Conservation (phyloP, 2,888 invertebrate species). For the Rhabditoides inermis region DNA sequence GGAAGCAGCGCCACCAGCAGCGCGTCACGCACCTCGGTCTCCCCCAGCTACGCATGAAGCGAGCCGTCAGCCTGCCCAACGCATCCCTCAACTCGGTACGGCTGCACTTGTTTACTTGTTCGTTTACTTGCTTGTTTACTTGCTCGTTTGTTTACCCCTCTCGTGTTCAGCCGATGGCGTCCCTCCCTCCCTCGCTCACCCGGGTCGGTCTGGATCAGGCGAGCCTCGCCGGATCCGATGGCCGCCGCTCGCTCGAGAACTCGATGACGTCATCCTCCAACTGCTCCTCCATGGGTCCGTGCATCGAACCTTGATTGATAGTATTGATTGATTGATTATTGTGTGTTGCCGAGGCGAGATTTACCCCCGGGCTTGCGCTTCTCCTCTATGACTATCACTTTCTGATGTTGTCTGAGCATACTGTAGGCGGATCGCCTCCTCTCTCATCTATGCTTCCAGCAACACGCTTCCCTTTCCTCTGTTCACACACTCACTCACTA, state of each 20-base stretch:
- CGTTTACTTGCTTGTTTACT: not conserved
- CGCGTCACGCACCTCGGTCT: constrained; percentile 29
- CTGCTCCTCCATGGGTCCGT: constrained; percentile 30
- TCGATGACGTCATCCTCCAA: constrained; percentile 24
- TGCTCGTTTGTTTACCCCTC: not conserved
- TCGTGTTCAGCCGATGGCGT: constrained; percentile 4
- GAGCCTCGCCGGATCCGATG: not conserved
- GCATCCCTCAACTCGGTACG: constrained; percentile 29
- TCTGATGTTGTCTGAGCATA: no score
- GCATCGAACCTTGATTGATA: not conserved
- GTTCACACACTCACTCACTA: no score
- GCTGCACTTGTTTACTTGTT: not conserved
- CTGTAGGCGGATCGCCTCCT: no score
- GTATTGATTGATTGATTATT: not conserved
- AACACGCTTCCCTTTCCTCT: no score
- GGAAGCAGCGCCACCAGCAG: constrained; percentile 33
- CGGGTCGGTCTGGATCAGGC: constrained; percentile 4
- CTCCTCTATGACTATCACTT: constrained; percentile 3
- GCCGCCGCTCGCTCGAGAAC: constrained; percentile 12
- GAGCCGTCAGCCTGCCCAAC: constrained; percentile 47
- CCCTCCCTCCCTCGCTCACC: constrained; percentile 3
- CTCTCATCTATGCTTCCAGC: constrained; percentile 11
- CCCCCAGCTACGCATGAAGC: constrained; percentile 44
- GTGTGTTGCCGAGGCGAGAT: not conserved
- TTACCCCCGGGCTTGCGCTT: not conserved